phyloP scores from a whole-genome alignment of 2,888 invertebrate species.

The Hirtodrosophila histrioides region DNA sequence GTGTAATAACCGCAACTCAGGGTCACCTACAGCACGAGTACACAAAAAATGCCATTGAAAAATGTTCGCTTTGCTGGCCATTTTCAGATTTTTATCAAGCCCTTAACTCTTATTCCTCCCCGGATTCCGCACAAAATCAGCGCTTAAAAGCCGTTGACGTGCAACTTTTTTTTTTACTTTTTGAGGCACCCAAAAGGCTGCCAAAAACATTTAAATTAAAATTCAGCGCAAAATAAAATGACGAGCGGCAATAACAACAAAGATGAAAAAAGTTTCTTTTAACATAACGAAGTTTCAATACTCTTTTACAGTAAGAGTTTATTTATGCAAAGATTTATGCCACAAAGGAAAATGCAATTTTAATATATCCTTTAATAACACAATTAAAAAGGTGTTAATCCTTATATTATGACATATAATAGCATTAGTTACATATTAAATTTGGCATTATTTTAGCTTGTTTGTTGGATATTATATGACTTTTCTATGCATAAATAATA shows the following conservation, averaged over 20 bases:
- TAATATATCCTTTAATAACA: too few species aligned
- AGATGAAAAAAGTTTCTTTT: slow-evolving; percentile 6
- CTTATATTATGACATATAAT: too few species aligned
- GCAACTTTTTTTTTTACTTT: slow-evolving; percentile 24
- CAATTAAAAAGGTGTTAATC: too few species aligned
- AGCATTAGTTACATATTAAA: too few species aligned
- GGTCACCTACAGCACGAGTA: slow-evolving; percentile 60
- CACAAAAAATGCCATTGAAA: slow-evolving; percentile 67
- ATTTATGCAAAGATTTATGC: too few species aligned
- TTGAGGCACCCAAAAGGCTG: slow-evolving; percentile 53
- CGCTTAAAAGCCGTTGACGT: slow-evolving; percentile 71
- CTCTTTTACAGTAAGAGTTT: slow-evolving; percentile 10
- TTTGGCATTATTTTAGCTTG: too few species aligned
- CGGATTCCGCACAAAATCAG: slow-evolving; percentile 59
- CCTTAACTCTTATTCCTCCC: slow-evolving; percentile 30
- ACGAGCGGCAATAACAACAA: slow-evolving; percentile 24
- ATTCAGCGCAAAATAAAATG: slow-evolving; percentile 56
- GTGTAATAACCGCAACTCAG: slow-evolving; percentile 54
- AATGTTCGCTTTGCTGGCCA: slow-evolving; percentile 65
- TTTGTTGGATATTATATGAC: too few species aligned
- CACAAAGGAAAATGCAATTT: too few species aligned
- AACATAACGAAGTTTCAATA: slow-evolving; percentile 19
- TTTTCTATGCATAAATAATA: too few species aligned
- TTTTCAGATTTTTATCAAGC: slow-evolving; percentile 75
- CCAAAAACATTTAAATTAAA: slow-evolving; percentile 79